Conservation (phyloP, 2,888 invertebrate genomes). For the Drosophila formosana region DNA sequence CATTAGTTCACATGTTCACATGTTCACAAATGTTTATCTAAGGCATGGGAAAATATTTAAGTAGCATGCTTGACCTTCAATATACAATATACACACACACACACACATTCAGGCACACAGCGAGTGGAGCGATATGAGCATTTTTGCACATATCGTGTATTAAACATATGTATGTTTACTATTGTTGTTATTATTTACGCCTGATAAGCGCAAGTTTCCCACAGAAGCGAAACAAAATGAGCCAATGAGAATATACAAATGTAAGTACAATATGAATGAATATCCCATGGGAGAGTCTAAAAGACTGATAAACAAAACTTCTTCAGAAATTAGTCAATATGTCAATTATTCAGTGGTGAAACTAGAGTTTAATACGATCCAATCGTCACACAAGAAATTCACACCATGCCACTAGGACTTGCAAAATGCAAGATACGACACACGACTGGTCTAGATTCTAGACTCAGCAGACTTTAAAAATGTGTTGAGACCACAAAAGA, state of each 20-base stretch:
- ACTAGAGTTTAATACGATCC: too few species aligned
- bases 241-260: conserved; percentile 17
- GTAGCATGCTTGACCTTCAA: conserved; percentile 40
- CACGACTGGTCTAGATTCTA: conserved; percentile 1
- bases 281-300: conserved; percentile 3
- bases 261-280: neutral
- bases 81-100: conserved; percentile 6
- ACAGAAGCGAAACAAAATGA: conserved; percentile 34
- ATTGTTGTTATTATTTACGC: conserved; percentile 16
- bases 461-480: conserved; percentile 1
- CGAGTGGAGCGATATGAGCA: conserved; percentile 29
- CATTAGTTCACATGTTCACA: conserved; percentile 3
- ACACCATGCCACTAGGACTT: conserved; percentile 4
- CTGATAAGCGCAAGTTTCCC: conserved; percentile 55
- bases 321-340: conserved; percentile 29
- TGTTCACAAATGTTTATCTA: conserved; percentile 28
- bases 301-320: neutral
- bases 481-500: conserved; percentile 9
- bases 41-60: conserved; percentile 42
- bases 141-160: conserved; percentile 35
- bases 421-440: neutral
- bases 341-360: conserved; percentile 3
- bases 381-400: neutral
- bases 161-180: conserved; percentile 9
- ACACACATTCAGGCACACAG: conserved; percentile 4